phyloP scores from a whole-genome alignment of 2,113 vertebrate species.

The Oryzias melastigma region DNA sequence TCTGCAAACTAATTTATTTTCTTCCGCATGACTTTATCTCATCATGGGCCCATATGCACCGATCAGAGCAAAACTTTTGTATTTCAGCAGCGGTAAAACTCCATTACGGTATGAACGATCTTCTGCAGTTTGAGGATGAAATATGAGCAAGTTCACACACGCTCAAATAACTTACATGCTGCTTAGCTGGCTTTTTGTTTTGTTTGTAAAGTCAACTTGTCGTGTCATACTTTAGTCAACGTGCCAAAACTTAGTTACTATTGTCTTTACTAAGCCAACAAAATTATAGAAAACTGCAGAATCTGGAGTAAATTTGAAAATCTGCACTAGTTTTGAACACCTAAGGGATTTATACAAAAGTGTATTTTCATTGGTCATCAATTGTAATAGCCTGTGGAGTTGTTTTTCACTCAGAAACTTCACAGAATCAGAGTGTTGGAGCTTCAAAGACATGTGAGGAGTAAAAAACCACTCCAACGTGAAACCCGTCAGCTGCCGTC shows the following conservation, averaged over 20 bases:
- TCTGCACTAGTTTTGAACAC: too few relatives aligned
- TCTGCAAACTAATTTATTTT: conserved; percentile 30
- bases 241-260: not conserved
- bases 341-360: too few relatives aligned
- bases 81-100: not conserved
- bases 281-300: too few relatives aligned
- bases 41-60: not conserved
- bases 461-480: not conserved
- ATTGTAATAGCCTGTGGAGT: too few relatives aligned
- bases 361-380: too few relatives aligned
- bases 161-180: not conserved
- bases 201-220: too few relatives aligned
- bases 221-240: not conserved
- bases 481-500: not conserved
- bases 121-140: not conserved
- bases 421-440: not conserved
- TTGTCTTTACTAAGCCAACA: not conserved
- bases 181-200: too few relatives aligned
- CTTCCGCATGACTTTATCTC: not conserved
- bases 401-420: too few relatives aligned
- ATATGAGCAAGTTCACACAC: not conserved
- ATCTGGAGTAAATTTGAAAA: too few relatives aligned
- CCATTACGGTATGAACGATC: too few relatives aligned
- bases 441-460: not conserved
- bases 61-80: not conserved